Percentiles rank a stretch among this genome's conserved stretches.
Conservation (phyloP, 2,113 vertebrate genomes). For the Spea bombifrons region DNA sequence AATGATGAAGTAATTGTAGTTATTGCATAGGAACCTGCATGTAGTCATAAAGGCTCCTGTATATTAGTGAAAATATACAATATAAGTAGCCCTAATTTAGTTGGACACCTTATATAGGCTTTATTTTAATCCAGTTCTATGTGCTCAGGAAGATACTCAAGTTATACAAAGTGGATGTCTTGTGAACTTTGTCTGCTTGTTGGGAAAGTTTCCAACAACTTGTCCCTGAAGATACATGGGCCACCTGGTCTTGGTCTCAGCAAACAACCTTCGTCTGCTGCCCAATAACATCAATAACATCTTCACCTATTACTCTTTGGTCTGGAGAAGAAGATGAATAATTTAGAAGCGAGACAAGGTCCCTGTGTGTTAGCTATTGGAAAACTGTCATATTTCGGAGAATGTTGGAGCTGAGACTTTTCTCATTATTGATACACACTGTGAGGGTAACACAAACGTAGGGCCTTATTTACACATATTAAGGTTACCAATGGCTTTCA, state of each 20-base stretch:
- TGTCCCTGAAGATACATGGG: background rate
- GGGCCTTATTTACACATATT: constrained; percentile 18
- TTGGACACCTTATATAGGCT: too few species aligned
- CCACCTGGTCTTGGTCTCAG: background rate
- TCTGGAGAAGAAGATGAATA: constrained; percentile 11
- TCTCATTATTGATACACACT: constrained; percentile 13
- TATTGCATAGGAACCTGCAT: too few species aligned
- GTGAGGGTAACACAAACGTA: background rate
- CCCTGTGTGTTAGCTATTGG: constrained; percentile 19
- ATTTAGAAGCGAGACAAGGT: constrained; percentile 12
- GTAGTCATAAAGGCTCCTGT: too few species aligned
- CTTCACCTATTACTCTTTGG: background rate
- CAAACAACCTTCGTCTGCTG: background rate
- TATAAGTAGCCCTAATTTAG: too few species aligned
- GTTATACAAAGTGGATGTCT: too few species aligned
- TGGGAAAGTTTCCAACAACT: background rate
- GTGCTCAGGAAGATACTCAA: too few species aligned
- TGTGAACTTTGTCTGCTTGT: too few species aligned
- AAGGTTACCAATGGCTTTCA: background rate
- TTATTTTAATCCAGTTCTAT: too few species aligned
- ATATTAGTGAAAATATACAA: too few species aligned
- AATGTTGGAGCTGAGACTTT: constrained; percentile 13
- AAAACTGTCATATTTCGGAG: constrained; percentile 16
- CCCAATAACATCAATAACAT: constrained; percentile 24
- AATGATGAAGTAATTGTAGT: too few species aligned